Evolutionary conservation across 92 coral and sea anemone genomes (phyloP).

Genomic region (Zoanthus sansibaricus): DNA sequence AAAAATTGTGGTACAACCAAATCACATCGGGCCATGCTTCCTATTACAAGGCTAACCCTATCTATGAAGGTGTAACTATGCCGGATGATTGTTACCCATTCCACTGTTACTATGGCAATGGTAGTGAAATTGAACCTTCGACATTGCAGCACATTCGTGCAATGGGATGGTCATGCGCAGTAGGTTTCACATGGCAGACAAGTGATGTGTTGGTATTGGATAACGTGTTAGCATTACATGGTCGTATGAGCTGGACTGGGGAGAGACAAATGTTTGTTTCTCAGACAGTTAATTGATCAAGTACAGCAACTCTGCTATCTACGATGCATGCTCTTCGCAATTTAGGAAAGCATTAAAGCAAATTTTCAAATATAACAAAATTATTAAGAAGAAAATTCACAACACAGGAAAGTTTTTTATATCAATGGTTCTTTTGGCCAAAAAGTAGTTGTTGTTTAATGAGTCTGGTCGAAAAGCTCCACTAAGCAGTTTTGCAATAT

Average conservation of each 20-base stretch:
- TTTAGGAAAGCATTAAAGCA: no score
- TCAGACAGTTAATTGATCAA: constrained; percentile 19
- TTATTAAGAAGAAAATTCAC: no score
- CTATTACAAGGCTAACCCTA: constrained; percentile 48
- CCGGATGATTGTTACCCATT: constrained; percentile 59
- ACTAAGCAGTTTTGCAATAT: no score
- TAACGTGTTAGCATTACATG: constrained; percentile 70
- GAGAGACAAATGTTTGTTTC: constrained; percentile 67
- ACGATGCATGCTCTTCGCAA: no score
- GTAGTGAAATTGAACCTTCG: constrained; percentile 76
- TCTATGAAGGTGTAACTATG: constrained; percentile 42
- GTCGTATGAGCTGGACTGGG: constrained; percentile 77
- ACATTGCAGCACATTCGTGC: constrained; percentile 81
- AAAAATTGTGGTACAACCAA: constrained; percentile 71
- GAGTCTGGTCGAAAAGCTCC: no score
- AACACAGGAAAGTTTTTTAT: no score
- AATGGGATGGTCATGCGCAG: constrained; percentile 73
- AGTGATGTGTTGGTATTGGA: constrained; percentile 75
- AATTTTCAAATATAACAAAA: no score
- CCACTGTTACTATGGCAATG: constrained; percentile 77
- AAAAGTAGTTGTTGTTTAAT: no score
- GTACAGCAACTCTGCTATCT: no score
- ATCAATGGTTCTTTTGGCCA: no score
- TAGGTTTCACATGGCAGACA: constrained; percentile 78
- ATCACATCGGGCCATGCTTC: constrained; percentile 59